A percentile compares a stretch with the other conserved stretches of the same genome.
Conservation (phyloP, 1,140 invertebrate genomes). For the Drosophila malerkotliana region DNA sequence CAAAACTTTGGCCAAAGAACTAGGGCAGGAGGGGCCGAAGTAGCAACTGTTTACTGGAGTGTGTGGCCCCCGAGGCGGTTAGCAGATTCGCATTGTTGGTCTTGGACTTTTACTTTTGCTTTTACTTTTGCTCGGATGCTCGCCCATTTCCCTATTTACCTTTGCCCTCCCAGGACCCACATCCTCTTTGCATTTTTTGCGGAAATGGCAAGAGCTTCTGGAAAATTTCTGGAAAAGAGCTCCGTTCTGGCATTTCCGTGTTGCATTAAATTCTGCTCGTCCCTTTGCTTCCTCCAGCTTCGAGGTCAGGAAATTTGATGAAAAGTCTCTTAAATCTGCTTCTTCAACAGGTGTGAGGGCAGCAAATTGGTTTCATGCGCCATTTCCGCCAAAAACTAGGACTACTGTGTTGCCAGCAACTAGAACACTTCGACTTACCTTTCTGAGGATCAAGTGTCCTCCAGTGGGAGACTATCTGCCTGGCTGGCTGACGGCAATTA, state of each 20-base stretch:
- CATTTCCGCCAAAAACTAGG: slow-evolving; percentile 50
- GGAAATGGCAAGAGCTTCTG: slow-evolving; percentile 57
- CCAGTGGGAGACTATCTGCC: slow-evolving; percentile 23
- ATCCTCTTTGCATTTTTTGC: slow-evolving; percentile 27
- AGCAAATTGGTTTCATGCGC: slow-evolving; percentile 69
- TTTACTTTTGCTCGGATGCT: slow-evolving; percentile 17
- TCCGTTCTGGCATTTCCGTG: slow-evolving; percentile 68
- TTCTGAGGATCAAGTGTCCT: slow-evolving; percentile 41
- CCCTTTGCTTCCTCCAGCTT: slow-evolving; percentile 10
- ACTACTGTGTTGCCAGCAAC: not conserved
- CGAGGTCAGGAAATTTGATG: slow-evolving; percentile 67
- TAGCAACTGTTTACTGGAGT: slow-evolving; percentile 9
- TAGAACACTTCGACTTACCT: slow-evolving; percentile 28
- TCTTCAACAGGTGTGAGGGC: slow-evolving; percentile 33
- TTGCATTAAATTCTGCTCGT: slow-evolving; percentile 60
- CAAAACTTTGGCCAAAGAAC: slow-evolving; percentile 33
- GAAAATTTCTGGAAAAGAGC: slow-evolving; percentile 25
- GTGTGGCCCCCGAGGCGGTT: slow-evolving; percentile 34
- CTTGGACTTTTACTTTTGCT: slow-evolving; percentile 32
- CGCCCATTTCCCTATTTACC: slow-evolving; percentile 22
- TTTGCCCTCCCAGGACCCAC: not conserved
- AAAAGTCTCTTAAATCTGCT: slow-evolving; percentile 60
- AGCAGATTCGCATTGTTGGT: slow-evolving; percentile 30
- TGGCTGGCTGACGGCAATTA: slow-evolving; percentile 45
- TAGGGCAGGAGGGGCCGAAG: not conserved